These are phyloP conservation scores for Hepsetus odoe DNA, from an alignment of 2,113 vertebrate genomes.

Conservation along the genomic window DNA sequence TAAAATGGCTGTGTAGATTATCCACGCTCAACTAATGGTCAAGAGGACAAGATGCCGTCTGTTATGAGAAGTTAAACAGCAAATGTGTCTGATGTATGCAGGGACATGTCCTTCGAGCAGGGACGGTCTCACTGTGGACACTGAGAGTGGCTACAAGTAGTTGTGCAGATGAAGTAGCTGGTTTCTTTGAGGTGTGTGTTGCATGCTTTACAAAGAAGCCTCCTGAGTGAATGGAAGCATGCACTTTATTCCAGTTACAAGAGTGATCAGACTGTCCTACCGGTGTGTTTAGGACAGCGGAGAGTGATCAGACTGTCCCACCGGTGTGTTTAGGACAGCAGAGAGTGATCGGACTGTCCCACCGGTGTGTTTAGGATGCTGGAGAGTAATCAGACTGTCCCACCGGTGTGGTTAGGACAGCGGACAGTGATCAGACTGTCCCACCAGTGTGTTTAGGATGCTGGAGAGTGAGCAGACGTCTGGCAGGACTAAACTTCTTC, in stretches of 20 bases:
- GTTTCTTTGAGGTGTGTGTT: constrained; percentile 47
- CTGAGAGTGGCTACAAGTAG: constrained; percentile 31
- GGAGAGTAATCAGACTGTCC: constrained; percentile 15
- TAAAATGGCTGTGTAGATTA: constrained; percentile 9
- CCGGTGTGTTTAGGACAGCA: not conserved
- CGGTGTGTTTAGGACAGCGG: constrained; percentile 13
- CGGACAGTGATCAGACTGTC: constrained; percentile 19
- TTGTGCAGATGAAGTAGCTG: not conserved
- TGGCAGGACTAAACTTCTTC: not conserved
- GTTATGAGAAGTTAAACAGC: constrained; percentile 3
- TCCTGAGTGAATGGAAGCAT: constrained; percentile 55
- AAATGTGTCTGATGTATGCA: not conserved
- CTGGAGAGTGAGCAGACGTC: not conserved
- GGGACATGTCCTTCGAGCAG: not conserved
- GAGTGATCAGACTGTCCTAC: constrained; percentile 18
- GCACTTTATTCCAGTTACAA: constrained; percentile 31
- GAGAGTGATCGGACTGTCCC: too few relatives aligned
- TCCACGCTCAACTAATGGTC: constrained; percentile 14
- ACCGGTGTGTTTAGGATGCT: not conserved
- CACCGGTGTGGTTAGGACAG: constrained; percentile 31
- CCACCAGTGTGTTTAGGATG: not conserved
- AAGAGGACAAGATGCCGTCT: not conserved
- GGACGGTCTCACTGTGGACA: constrained; percentile 51
- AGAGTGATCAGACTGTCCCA: too few relatives aligned
- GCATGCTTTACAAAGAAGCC: constrained; percentile 66